Base-by-base conservation (phyloP, 2,888 invertebrate species). In the Halictus ligatus region DNA sequence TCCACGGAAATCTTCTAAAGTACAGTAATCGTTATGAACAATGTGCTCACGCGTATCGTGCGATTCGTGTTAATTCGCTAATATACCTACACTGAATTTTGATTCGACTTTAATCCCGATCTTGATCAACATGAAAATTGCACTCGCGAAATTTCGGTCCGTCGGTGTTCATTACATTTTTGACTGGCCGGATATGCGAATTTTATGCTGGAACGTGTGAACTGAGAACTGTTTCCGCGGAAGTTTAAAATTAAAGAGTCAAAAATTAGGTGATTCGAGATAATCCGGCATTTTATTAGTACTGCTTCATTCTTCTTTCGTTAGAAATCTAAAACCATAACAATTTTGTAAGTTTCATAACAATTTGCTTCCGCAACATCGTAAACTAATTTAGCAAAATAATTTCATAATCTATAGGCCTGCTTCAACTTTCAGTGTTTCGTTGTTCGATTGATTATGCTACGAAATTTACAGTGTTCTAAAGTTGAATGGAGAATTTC, bases 41-140 rank as follows among this genome's bases (percentile, higher is more conserved):
- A 71, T 54, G 29, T 48, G 58, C 73, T 54, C 21, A 15, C 7
- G 10, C 50, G 50, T 50, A 48, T 71, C 69, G 13, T 46, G n/a
- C 58, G 48, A 29, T 18, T 64, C 18, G 13, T 64, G 40, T 72
- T 48, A 71, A 64, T 64, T 60, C 50, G 15, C 18, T 75, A 75
- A 84, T 77, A 25, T 75, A 48, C 71, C n/a, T 15, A 18, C 35
- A n/a, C 43, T 75, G 80, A 69, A 72, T 72, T 75, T 78, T 80
- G 43, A 29, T 71, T 80, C 64, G 48, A 76, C 13, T 46, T 74
- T 60, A 75, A 77, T 64, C 43, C 6, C 50, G 35, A 21, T 46
- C 64, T 80, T 78, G 40, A 73, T 74, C 67, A 79, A 58, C 67
- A 43, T 60, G 54, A 73, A 58, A 76, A 67, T 77, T 67, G 15